Evolutionary conservation across 1,140 invertebrate species (phyloP).

Genomic region (Calephelis nemesis): DNA sequence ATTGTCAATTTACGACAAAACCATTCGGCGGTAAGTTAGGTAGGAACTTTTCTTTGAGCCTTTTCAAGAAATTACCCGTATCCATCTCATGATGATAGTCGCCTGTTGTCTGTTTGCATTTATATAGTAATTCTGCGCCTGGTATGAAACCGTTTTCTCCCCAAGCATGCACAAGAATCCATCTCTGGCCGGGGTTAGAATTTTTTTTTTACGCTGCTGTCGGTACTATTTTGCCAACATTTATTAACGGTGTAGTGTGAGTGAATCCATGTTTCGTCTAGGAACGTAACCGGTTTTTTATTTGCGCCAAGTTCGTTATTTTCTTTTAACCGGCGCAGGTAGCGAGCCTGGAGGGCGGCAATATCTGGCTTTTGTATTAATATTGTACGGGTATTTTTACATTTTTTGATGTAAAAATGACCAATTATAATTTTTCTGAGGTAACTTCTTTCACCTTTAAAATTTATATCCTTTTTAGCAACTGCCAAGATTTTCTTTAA

Average conservation of each 20-base stretch:
- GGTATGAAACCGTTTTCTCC: no score
- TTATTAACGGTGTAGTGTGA: no score
- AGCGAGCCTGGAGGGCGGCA: conserved; percentile 21
- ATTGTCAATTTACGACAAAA: no score
- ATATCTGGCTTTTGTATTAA: conserved; percentile 30
- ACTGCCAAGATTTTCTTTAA: conserved; percentile 12
- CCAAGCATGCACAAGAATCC: no score
- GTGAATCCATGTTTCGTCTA: conserved; percentile 3
- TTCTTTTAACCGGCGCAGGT: conserved; percentile 28
- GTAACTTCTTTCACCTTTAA: no score
- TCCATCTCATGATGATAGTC: conserved; percentile 1
- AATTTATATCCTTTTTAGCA: conserved; percentile 13
- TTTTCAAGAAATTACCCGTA: not conserved
- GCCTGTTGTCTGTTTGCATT: conserved; percentile 13
- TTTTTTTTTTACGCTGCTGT: no score
- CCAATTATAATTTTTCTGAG: conserved; percentile 12
- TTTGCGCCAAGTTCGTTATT: conserved; percentile 28
- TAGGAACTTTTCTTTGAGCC: conserved; percentile 1
- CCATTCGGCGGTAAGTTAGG: conserved; percentile 16
- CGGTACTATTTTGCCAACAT: not conserved
- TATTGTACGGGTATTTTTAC: conserved; percentile 21
- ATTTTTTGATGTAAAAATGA: conserved; percentile 32
- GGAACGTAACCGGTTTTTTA: conserved; percentile 31
- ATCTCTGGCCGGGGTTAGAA: no score
- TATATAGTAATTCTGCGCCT: conserved; percentile 11